Evolutionary conservation across 2,888 invertebrate genomes (phyloP), one percentile per base, ranked within the genome.

Genomic region (Latrodectus hesperus): DNA sequence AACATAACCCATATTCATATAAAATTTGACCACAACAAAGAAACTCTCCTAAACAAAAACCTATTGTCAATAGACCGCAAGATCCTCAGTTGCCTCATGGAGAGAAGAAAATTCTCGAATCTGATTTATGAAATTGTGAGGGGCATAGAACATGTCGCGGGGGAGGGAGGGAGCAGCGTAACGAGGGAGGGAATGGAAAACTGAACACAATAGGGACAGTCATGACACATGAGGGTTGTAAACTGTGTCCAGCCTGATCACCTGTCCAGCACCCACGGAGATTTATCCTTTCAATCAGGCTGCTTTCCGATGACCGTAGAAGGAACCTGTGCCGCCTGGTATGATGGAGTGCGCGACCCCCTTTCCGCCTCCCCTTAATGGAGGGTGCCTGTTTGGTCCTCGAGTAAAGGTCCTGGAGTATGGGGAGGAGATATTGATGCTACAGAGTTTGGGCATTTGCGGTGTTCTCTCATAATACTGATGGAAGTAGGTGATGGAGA

Each of bases 231-330:
- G 78, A 68, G 77, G 67, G 84, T 67, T 70, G 85, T 85, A 85
- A 85, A 85, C 68, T 85, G 74, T 85, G 79, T 70, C 85, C 85
- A 60, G 73, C 78, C 85, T 79, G 85, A 85, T 85, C 85, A 85
- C 79, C 85, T 79, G 79, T 85, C 85, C 78, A 73, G 79, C 74
- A 68, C 73, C 74, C 68, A 26, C 53, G 68, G 67, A 68, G 85
- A 85, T 85, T 85, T 85, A 85, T 85, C 79, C 74, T 67, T 79
- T 85, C 85, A 85, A 85, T 85, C 85, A 85, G 79, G 67, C 60
- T 53, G 78, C 84, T 67, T 72, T 55, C 73, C 78, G 84, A 78
- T 85, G 85, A 79, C 74, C 79, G 26, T 53, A 67, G 72, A 55
- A 67, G 75, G 60, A 68, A 68, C 67, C 67, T 52, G 79, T 71